A percentile compares a stretch with the other conserved stretches of the same genome.
Evolutionary conservation across 2,888 invertebrate genomes (phyloP).

Genomic region (Trilocha varians): DNA sequence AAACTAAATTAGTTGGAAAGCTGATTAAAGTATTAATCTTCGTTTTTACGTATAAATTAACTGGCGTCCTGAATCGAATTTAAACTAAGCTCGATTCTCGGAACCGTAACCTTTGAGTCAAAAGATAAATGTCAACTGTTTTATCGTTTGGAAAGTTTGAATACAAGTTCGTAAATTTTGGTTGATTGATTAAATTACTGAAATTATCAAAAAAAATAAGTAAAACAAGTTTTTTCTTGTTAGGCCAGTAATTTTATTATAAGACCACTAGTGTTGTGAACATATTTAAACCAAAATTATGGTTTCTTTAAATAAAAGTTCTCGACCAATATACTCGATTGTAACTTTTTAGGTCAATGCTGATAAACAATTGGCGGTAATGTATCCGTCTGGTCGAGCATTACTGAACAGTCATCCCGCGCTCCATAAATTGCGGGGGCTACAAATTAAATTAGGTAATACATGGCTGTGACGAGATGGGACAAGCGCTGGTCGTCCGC

Average conservation of each 20-base stretch:
- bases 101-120: neutral
- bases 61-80: neutral
- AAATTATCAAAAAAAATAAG: too few relatives aligned
- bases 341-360: neutral
- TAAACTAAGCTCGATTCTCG: neutral
- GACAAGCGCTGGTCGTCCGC: conserved; percentile 52
- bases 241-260: too few relatives aligned
- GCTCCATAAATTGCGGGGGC: conserved; percentile 63
- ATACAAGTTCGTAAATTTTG: too few relatives aligned
- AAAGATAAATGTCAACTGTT: too few relatives aligned
- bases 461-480: conserved; percentile 63
- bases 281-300: too few relatives aligned
- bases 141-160: too few relatives aligned
- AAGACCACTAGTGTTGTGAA: too few relatives aligned
- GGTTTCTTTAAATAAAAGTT: too few relatives aligned
- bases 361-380: neutral
- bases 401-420: conserved; percentile 53
- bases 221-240: too few relatives aligned
- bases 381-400: conserved; percentile 14
- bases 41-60: neutral
- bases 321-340: neutral
- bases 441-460: conserved; percentile 73
- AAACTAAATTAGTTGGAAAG: too few relatives aligned
- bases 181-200: too few relatives aligned
- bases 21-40: too few relatives aligned